Evolutionary conservation across 2,888 invertebrate genomes (phyloP), one percentile per base, ranked within the genome.

Genomic region (Cheiracanthium punctorium): DNA sequence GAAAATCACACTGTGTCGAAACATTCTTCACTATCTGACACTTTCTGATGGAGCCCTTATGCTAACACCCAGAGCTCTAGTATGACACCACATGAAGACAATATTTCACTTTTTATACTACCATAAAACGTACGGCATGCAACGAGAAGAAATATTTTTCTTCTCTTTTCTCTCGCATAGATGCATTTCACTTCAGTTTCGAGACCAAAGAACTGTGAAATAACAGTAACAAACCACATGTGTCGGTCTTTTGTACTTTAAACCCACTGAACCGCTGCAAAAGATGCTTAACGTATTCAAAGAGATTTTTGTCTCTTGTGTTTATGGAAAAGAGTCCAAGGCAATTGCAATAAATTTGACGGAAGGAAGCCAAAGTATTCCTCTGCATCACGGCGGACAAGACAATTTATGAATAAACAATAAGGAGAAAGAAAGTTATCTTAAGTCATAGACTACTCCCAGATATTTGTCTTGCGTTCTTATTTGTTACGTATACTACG

Each of bases 201-300:
- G 43, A 73, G 75, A 84, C 41, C 82, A 84, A 72, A 85, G 79
- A 74, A 74, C 77, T 85, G 84, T 85, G 84, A 85, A 85, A 85
- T 85, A 85, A 79, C 74, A 58, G 84, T 74, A 80, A 74, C 79
- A 79, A 70, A 74, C 79, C 79, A 74, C 69, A 74, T 85, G 67
- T 74, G 69, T 72, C 41, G 69, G 43, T 70, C 79, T 85, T 85
- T 85, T 85, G 84, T 85, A 85, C 84, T 85, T 85, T 85, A 85
- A 85, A 79, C 70, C 64, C 74, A 64, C 84, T 85, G 84, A 85
- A 79, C 84, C 84, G 84, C 79, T 84, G 64, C 84, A 32, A 37
- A 17, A 24, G 69, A 85, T 85, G 72, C 70, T 74, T 79, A 41
- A 24, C 73, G 7, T 76, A 85, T 74, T 85, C 74, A 85, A 70